phyloP scores from a whole-genome alignment of 2,888 invertebrate genomes.

The Pogonocherus hispidulus region DNA sequence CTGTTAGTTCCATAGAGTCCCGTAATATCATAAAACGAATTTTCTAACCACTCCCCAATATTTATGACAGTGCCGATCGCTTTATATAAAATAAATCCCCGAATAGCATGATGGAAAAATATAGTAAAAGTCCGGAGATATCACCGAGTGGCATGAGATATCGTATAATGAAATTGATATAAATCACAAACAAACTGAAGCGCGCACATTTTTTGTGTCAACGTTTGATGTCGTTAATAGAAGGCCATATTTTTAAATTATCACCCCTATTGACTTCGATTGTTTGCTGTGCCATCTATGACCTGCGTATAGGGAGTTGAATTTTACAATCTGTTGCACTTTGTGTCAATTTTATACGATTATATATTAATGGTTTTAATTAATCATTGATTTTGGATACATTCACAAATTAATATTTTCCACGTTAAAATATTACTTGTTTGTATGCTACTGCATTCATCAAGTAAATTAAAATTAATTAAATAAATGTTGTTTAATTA shows the following conservation, averaged over 20 bases:
- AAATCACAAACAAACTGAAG: constrained; percentile 32
- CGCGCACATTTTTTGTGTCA: constrained; percentile 31
- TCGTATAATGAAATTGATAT: constrained; percentile 34
- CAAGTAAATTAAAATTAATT: not conserved
- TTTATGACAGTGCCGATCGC: not conserved
- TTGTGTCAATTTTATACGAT: not conserved
- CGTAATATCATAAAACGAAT: constrained; percentile 23
- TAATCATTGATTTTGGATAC: not conserved
- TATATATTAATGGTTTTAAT: not conserved
- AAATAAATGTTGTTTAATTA: not conserved
- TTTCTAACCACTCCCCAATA: not conserved
- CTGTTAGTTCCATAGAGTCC: too few relatives aligned
- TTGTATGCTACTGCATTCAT: not conserved
- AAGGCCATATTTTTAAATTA: constrained; percentile 29
- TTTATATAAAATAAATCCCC: constrained; percentile 25
- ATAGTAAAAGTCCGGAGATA: constrained; percentile 26
- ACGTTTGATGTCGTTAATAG: constrained; percentile 28
- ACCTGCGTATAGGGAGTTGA: not conserved
- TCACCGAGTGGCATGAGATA: constrained; percentile 34
- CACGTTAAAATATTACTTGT: not conserved
- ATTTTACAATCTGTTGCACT: constrained; percentile 3
- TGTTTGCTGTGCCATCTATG: constrained; percentile 1
- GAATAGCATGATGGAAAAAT: constrained; percentile 25
- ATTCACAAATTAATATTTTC: not conserved
- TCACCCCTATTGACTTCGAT: not conserved